A percentile compares a stretch with the other conserved stretches of the same genome.
Evolutionary conservation across 2,888 invertebrate genomes (phyloP).

Genomic region (Apomyelois bistriatella): DNA sequence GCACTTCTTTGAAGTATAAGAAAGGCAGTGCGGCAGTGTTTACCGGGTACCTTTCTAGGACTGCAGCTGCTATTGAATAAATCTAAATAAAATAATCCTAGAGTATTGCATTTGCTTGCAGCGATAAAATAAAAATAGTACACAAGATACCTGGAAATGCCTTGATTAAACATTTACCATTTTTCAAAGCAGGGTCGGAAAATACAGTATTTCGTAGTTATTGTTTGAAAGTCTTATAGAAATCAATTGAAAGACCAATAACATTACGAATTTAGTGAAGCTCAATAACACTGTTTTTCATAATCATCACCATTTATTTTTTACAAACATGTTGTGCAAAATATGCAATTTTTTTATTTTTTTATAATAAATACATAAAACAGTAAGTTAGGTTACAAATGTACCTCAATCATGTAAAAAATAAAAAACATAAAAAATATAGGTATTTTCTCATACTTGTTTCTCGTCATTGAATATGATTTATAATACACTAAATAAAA

Average conservation of each 20-base stretch:
- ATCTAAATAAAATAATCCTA: neutral
- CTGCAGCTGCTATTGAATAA: too few relatives aligned
- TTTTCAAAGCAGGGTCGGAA: slow-evolving; percentile 12
- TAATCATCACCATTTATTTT: neutral
- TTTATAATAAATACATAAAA: too few relatives aligned
- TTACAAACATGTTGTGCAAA: neutral
- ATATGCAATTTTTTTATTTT: too few relatives aligned
- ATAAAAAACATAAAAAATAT: too few relatives aligned
- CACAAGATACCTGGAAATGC: slow-evolving; percentile 6
- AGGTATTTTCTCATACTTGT: too few relatives aligned
- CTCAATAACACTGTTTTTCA: neutral
- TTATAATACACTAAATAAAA: too few relatives aligned
- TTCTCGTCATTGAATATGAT: too few relatives aligned
- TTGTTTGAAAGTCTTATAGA: slow-evolving; percentile 26
- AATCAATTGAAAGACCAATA: slow-evolving; percentile 22
- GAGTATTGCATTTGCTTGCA: neutral
- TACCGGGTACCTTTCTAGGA: too few relatives aligned
- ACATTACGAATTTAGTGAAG: slow-evolving; percentile 16
- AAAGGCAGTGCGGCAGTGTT: too few relatives aligned
- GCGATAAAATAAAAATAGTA: neutral
- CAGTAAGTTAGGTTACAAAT: too few relatives aligned
- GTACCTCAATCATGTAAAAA: too few relatives aligned
- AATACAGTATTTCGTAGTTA: slow-evolving; percentile 24
- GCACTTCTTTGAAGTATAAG: too few relatives aligned
- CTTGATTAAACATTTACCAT: slow-evolving; percentile 10